These are phyloP conservation scores for Microtus ochrogaster DNA, from an alignment of 2,113 vertebrate species.

Conservation along the genomic window DNA sequence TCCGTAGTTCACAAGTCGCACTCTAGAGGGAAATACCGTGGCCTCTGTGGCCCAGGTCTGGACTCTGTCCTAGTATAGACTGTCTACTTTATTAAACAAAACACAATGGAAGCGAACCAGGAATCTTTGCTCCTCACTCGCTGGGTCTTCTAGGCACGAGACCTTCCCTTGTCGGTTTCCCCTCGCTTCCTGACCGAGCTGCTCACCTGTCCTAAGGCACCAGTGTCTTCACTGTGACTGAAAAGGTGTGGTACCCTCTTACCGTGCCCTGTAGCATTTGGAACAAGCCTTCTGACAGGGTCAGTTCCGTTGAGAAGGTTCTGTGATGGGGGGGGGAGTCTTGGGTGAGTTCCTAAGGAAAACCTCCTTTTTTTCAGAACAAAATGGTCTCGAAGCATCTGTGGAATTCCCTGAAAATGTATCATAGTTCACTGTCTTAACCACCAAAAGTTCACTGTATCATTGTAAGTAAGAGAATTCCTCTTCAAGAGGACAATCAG, in stretches of 20 bases:
- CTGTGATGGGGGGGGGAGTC: neutral
- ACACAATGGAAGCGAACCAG: neutral
- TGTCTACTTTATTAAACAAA: neutral
- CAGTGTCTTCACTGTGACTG: slow-evolving; percentile 34
- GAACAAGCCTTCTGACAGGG: neutral
- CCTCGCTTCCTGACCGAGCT: neutral
- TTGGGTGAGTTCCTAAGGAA: slow-evolving; percentile 4
- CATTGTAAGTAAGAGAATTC: slow-evolving; percentile 71
- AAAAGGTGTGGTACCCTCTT: neutral
- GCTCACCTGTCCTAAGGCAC: neutral
- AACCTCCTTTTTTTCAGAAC: slow-evolving; percentile 49
- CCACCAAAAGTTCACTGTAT: neutral
- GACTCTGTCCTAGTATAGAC: neutral
- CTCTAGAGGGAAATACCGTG: neutral
- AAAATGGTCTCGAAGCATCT: slow-evolving; percentile 24
- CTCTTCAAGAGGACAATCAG: slow-evolving; percentile 74
- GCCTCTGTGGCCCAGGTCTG: neutral
- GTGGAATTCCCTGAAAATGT: slow-evolving; percentile 27
- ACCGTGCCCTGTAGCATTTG: neutral
- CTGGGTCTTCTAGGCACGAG: neutral
- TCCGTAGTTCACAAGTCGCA: neutral
- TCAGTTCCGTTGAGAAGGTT: slow-evolving; percentile 23
- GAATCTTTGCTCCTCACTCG: neutral
- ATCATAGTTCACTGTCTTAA: slow-evolving; percentile 40
- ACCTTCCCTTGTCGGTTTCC: neutral